Evolutionary conservation across 2,888 invertebrate genomes (phyloP).

Genomic region (Schizaphis graminum): DNA sequence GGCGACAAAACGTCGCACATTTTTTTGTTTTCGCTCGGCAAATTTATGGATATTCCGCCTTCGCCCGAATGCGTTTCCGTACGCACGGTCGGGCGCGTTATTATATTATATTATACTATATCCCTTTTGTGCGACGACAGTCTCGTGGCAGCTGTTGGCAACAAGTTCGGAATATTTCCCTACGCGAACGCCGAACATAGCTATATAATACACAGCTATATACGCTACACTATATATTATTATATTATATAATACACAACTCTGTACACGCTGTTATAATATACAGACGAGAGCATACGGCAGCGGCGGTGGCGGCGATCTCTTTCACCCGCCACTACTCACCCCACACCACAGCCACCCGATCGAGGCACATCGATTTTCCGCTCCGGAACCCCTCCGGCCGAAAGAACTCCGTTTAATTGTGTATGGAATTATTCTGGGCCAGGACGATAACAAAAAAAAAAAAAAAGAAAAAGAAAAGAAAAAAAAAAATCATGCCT

Average conservation of each 20-base stretch:
- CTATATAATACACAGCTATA: not conserved
- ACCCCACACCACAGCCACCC: not conserved
- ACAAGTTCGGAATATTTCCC: constrained; percentile 59
- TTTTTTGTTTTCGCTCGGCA: constrained; percentile 18
- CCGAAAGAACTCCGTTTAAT: constrained; percentile 62
- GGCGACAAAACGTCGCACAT: not conserved
- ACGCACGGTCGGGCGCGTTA: constrained; percentile 20
- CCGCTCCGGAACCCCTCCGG: constrained; percentile 54
- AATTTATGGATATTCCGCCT: not conserved
- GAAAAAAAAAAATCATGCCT: constrained; percentile 52
- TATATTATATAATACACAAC: constrained; percentile 3
- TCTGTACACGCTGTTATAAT: not conserved
- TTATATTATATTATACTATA: not conserved
- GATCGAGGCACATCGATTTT: constrained; percentile 59
- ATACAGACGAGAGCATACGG: constrained; percentile 44
- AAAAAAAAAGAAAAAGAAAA: not conserved
- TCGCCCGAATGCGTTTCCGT: constrained; percentile 7
- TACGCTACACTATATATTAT: constrained; percentile 2
- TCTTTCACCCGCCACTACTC: not conserved
- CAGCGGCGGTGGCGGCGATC: constrained; percentile 16
- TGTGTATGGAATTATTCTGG: constrained; percentile 61
- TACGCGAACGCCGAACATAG: not conserved
- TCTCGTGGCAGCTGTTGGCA: constrained; percentile 57
- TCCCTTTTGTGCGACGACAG: not conserved
- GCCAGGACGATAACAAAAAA: constrained; percentile 43